phyloP scores from a whole-genome alignment of 2,888 invertebrate genomes.

The Ophion costatus region DNA sequence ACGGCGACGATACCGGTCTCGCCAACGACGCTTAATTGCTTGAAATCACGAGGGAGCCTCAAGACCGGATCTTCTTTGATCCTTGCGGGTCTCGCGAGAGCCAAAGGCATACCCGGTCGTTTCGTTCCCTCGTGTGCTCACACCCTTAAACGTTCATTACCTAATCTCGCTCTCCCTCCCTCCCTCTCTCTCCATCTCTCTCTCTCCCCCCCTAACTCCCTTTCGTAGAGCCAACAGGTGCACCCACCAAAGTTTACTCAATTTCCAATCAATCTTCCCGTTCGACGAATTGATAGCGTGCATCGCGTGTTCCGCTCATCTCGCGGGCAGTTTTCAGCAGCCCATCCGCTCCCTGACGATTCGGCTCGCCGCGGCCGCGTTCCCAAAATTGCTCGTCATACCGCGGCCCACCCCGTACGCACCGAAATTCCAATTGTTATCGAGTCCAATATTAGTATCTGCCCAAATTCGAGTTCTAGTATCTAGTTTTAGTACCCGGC shows the following conservation, averaged over 20 bases:
- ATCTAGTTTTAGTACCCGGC: no score
- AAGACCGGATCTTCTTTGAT: slow-evolving; percentile 63
- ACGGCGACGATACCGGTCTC: slow-evolving; percentile 50
- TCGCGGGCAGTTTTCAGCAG: no score
- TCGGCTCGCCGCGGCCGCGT: no score
- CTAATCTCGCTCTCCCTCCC: slow-evolving; percentile 38
- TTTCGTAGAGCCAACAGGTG: slow-evolving; percentile 58
- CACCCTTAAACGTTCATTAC: slow-evolving; percentile 48
- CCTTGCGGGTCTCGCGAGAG: slow-evolving; percentile 50
- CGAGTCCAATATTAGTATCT: no score
- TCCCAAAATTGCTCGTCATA: no score
- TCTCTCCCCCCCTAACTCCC: slow-evolving; percentile 42
- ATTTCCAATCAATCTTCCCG: slow-evolving; percentile 39
- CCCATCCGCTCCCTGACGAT: no score
- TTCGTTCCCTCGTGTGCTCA: slow-evolving; percentile 37
- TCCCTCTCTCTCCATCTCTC: slow-evolving; percentile 45
- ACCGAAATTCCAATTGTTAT: no score
- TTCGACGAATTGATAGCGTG: slow-evolving; percentile 41
- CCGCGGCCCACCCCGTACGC: no score
- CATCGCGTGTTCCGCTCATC: not conserved
- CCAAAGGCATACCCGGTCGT: slow-evolving; percentile 45
- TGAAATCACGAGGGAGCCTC: slow-evolving; percentile 74
- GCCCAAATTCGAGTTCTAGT: no score
- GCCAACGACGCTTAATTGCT: slow-evolving; percentile 77
- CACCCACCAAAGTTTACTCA: slow-evolving; percentile 43